A percentile compares a stretch with the other conserved stretches of the same genome.
These are phyloP conservation scores for Episyrphus balteatus DNA, from an alignment of 1,140 invertebrate genomes.

Conservation along the genomic window DNA sequence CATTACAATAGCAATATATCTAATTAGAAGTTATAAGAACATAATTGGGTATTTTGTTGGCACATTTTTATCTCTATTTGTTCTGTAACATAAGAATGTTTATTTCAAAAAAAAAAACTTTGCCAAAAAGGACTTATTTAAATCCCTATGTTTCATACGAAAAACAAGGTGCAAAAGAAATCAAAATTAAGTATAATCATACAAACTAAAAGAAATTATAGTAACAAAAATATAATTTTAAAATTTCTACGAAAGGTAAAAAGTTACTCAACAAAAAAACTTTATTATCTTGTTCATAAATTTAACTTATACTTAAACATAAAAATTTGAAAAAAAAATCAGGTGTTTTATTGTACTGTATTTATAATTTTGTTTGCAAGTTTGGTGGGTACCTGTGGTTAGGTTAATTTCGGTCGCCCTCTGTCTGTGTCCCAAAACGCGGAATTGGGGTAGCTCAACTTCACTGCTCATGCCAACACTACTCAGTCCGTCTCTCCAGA, in stretches of 20 bases:
- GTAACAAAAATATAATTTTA: neutral
- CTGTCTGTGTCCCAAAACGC: slow-evolving; percentile 85
- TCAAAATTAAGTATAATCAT: neutral
- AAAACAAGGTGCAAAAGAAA: too few species aligned
- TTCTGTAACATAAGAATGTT: too few species aligned
- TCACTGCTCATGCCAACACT: slow-evolving; percentile 85
- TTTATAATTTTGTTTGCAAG: slow-evolving; percentile 4
- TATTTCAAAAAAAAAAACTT: too few species aligned
- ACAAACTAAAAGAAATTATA: neutral
- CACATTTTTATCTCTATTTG: too few species aligned
- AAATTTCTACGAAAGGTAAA: neutral
- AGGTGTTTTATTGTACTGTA: neutral
- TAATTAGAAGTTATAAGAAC: too few species aligned
- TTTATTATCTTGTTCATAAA: neutral
- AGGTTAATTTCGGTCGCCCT: slow-evolving; percentile 83
- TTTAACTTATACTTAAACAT: neutral
- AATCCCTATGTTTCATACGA: too few species aligned
- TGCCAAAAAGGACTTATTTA: too few species aligned
- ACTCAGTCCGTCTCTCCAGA: slow-evolving; percentile 78
- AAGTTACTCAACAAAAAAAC: neutral
- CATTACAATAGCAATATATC: too few species aligned
- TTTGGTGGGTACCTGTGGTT: slow-evolving; percentile 73
- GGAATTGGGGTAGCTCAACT: slow-evolving; percentile 89
- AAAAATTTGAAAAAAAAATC: neutral
- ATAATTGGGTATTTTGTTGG: too few species aligned